Evolutionary conservation across 2,113 vertebrate species (phyloP), one percentile per base, ranked within the genome.

Genomic region (Drymodes brunneopygia): DNA sequence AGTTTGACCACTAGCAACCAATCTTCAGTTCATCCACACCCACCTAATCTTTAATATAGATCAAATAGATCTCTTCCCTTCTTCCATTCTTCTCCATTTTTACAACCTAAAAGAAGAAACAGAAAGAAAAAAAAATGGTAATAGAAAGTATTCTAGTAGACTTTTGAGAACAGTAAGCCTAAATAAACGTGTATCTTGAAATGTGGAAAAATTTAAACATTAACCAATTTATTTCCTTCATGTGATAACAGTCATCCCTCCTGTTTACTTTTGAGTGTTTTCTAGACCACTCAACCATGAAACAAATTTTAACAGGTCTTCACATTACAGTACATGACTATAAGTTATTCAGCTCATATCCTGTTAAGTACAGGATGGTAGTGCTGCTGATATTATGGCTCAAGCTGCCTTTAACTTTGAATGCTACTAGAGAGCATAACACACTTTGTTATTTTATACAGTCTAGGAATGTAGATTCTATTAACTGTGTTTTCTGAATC

Each of bases 111-210:
- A 73, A 60, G 21, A 35, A 62, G 7, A 10, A 40, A 4, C 4
- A 8, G 22, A 2, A 20, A 5, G 7, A 3, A 6, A 60, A 8
- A 16, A 15, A 2, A 28, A 0, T 8, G 1, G 15, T 65, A 61
- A 61, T 27, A 40, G 3, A 56, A 86, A 84, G 6, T 6, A 58
- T 53, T 62, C 6, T 15, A 79, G 11, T 15, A 58, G 25, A 15
- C 8, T 62, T 74, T n/a, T 58, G 23, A 80, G 28, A 51, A 15
- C 9, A 29, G 15, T 20, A 53, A 90, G 42, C 6, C 8, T 53
- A 60, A 88, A 56, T 12, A 69, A 62, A 62, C 25, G 4, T 40
- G 2, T 61, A n/a, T 18, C 7, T 61, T 81, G 31, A 75, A 82
- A 71, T 31, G 9, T 36, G 17, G 28, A 82, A 86, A 61, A 8